Conservation (phyloP, 2,113 vertebrate species). For the Cyprinodon tularosa region DNA sequence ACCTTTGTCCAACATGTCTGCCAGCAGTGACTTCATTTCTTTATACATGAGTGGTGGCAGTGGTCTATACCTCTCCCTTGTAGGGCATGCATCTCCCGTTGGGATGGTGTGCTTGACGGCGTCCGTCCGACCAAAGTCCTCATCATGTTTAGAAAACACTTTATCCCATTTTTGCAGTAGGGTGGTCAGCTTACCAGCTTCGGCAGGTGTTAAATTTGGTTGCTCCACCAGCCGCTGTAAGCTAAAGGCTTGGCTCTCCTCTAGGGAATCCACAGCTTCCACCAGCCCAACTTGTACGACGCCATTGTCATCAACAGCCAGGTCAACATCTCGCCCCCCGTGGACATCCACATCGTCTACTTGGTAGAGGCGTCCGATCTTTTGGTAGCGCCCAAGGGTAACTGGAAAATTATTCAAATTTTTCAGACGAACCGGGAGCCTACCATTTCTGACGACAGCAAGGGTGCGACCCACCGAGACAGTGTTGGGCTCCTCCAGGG, state of each 20-base stretch:
- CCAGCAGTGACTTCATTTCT: neutral
- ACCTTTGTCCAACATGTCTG: neutral
- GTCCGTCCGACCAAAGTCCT: conserved; percentile 27
- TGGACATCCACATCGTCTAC: neutral
- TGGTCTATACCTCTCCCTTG: neutral
- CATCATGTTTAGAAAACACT: conserved; percentile 28
- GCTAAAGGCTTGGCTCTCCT: neutral
- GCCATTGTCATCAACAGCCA: neutral
- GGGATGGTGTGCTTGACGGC: conserved; percentile 17
- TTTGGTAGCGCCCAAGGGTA: neutral
- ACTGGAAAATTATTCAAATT: too few relatives aligned
- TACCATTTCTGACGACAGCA: too few relatives aligned
- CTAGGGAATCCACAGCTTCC: neutral
- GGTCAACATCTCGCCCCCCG: neutral
- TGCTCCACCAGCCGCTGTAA: neutral
- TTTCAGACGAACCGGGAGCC: too few relatives aligned
- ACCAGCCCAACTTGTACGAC: neutral
- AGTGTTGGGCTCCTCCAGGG: neutral
- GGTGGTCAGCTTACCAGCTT: neutral
- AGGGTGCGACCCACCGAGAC: too few relatives aligned
- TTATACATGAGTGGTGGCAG: neutral
- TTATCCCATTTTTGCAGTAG: neutral
- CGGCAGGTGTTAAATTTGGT: neutral
- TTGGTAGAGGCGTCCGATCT: neutral
- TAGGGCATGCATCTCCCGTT: neutral